Evolutionary conservation across 2,113 vertebrate genomes (phyloP).

Genomic region (Ellobius talpinus): DNA sequence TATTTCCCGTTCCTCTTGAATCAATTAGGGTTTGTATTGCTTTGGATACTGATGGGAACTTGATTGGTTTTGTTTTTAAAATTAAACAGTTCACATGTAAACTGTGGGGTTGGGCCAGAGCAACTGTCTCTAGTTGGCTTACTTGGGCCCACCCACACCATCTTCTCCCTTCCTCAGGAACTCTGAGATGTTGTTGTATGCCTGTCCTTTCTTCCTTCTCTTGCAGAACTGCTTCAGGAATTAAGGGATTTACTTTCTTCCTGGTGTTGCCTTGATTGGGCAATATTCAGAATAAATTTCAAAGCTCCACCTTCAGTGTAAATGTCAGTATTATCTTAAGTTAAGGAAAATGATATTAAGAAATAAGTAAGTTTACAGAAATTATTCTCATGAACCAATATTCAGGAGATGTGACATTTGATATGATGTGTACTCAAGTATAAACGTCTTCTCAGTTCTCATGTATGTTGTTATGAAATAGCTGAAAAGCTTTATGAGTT

Average conservation of each 20-base stretch:
- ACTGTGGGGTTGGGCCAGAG: background rate
- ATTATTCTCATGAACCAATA: slow-evolving; percentile 72
- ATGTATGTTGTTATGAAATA: slow-evolving; percentile 66
- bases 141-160: background rate
- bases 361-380: slow-evolving; percentile 78
- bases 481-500: slow-evolving; percentile 33
- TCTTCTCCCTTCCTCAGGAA: background rate
- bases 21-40: slow-evolving; percentile 18
- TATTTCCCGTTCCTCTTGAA: background rate
- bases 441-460: slow-evolving; percentile 67
- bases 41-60: background rate
- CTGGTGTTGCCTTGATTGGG: slow-evolving; percentile 64
- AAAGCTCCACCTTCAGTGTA: slow-evolving; percentile 73
- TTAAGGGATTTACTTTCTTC: slow-evolving; percentile 68
- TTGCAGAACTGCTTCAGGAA: slow-evolving; percentile 63
- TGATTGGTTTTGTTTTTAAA: background rate
- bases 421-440: slow-evolving; percentile 67
- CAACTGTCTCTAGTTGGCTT: background rate
- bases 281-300: slow-evolving; percentile 72
- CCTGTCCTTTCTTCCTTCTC: background rate
- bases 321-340: slow-evolving; percentile 75
- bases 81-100: slow-evolving; percentile 28
- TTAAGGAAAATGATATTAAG: slow-evolving; percentile 73
- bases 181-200: background rate
- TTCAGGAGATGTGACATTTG: slow-evolving; percentile 81